Base-by-base conservation (phyloP, 2,797 vertebrate species). In the Pseudochromis fuscus region DNA sequence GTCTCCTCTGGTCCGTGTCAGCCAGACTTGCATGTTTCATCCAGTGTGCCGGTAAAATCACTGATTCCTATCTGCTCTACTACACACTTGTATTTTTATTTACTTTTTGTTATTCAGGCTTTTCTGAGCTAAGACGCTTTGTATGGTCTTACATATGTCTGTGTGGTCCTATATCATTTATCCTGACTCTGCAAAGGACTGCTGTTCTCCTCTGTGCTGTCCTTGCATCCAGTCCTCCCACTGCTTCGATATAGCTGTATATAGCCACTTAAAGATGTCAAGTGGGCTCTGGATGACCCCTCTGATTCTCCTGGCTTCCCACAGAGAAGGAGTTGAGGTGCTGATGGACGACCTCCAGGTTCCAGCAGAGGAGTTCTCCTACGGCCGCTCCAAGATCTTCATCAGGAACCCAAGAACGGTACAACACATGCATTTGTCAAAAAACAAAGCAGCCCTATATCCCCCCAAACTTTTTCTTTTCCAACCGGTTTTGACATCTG, bases 381-480 rank as follows among this genome's bases (percentile, higher is more conserved):
- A 96, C 7, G 98, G 98, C 12, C 96, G 96, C 92, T 98, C 97
- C 62, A 99, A 99, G 93, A 97, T 99, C 89, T 99, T 99, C 92
- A 99, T 99, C 93, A 96, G 98, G 90, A 99, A 99, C 91, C 98
- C 98, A 48, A 95, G 96, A 95, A 99, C 96, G 73, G 98, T 99
- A 95, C 58, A 75, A 71, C 67, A 28, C 42, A 5, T 30, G n/a
- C 2, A 15, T 38, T 31, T 24, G 56, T 25, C 28, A 49, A n/a
- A 45, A 19, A 3, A 53, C 7, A 5, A 50, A 45, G 24, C 6
- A 27, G 3, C 27, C 18, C 18, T 27, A 23, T 37, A 46, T 42
- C 42, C 16, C 19, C 37, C 4, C 28, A 27, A n/a, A 2, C 44
- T 48, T 6, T 42, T 49, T 75, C 12, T 37, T 27, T 40, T 30